Conservation (phyloP, 2,888 invertebrate species). For the Hyalella azteca region DNA sequence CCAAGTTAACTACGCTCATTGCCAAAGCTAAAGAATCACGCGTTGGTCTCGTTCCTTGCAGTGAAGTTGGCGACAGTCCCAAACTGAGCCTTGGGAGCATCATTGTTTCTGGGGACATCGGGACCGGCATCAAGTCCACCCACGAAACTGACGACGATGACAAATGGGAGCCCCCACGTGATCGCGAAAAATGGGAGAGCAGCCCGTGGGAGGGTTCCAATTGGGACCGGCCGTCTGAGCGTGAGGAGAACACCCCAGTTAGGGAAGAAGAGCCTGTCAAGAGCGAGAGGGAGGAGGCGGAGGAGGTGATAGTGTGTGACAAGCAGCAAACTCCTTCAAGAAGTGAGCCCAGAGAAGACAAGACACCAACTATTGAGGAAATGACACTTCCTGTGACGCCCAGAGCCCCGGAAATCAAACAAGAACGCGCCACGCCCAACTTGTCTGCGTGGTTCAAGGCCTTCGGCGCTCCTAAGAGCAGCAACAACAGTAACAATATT, state of each 20-base stretch:
- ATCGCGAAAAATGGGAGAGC: conserved; percentile 57
- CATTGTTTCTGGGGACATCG: conserved; percentile 55
- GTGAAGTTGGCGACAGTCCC: conserved; percentile 57
- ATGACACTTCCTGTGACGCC: conserved; percentile 47
- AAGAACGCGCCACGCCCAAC: conserved; percentile 74
- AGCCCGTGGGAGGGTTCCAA: conserved; percentile 41
- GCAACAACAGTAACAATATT: conserved; percentile 63
- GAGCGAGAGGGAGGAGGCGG: conserved; percentile 50
- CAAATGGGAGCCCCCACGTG: conserved; percentile 51
- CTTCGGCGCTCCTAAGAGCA: conserved; percentile 80
- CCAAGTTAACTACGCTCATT: conserved; percentile 55
- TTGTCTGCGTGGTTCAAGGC: conserved; percentile 91
- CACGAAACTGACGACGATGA: conserved; percentile 56
- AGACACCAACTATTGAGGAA: conserved; percentile 40
- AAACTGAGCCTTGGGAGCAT: conserved; percentile 57
- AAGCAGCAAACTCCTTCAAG: not conserved
- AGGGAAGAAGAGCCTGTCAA: conserved; percentile 45
- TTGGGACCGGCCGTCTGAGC: conserved; percentile 11
- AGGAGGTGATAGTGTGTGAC: conserved; percentile 46
- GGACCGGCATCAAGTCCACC: conserved; percentile 51
- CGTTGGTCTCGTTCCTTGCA: conserved; percentile 56
- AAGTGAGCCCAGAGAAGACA: conserved; percentile 59
- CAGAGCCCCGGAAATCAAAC: conserved; percentile 53
- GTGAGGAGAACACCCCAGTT: conserved; percentile 17
- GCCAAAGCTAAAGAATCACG: conserved; percentile 58